Evolutionary conservation across 2,113 vertebrate genomes (phyloP).

Genomic region (Coryphaenoides rupestris): DNA sequence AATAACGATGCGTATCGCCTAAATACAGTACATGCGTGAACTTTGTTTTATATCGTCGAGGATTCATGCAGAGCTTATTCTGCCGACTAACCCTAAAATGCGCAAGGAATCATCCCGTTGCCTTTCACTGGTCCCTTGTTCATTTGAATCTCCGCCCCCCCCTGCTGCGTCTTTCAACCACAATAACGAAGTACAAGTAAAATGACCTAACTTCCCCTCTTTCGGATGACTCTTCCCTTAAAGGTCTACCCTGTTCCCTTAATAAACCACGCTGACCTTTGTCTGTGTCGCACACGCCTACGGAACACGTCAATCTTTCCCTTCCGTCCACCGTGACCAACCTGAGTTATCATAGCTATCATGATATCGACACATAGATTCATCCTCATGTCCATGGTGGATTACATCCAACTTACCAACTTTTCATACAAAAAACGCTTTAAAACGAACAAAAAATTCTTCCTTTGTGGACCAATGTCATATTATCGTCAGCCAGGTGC

Average conservation of each 20-base stretch:
- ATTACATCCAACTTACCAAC: no score
- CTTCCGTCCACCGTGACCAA: slow-evolving; percentile 23
- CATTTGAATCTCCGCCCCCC: no score
- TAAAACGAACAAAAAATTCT: no score
- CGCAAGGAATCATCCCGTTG: no score
- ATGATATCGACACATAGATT: slow-evolving; percentile 26
- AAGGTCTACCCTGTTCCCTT: slow-evolving; percentile 47
- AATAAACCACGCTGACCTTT: slow-evolving; percentile 10
- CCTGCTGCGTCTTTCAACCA: background rate
- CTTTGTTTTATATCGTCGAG: slow-evolving; percentile 30
- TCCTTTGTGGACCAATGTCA: no score
- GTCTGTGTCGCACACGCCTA: background rate
- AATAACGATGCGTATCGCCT: slow-evolving; percentile 40
- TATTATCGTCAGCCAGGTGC: no score
- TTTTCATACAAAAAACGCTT: no score
- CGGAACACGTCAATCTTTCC: background rate
- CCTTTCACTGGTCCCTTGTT: background rate
- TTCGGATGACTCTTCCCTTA: no score
- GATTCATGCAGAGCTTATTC: slow-evolving; percentile 5
- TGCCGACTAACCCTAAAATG: no score
- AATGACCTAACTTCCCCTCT: slow-evolving; percentile 15
- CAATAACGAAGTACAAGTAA: background rate
- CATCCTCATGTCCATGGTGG: background rate
- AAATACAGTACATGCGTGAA: slow-evolving; percentile 58
- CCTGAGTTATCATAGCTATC: slow-evolving; percentile 40